Evolutionary conservation across 1,140 invertebrate species (phyloP).

Genomic region (Ptiloglossa arizonensis): DNA sequence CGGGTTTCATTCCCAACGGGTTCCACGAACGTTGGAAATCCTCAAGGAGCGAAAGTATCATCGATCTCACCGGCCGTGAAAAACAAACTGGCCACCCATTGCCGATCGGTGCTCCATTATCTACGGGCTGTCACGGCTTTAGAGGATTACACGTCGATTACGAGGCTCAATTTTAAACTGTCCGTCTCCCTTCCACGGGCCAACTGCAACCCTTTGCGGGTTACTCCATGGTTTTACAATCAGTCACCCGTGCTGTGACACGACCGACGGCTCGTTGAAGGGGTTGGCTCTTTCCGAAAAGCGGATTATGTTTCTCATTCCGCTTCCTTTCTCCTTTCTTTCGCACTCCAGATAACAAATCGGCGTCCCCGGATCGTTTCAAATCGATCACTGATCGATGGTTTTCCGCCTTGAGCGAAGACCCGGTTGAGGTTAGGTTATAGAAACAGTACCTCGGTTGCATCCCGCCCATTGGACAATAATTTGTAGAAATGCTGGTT

Average conservation of each 20-base stretch:
- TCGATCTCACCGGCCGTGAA: constrained; percentile 32
- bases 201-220: constrained; percentile 74
- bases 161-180: constrained; percentile 81
- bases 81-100: constrained; percentile 64
- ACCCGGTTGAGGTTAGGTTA: too few species aligned
- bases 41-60: not conserved
- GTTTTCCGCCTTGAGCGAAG: not conserved
- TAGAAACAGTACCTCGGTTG: too few species aligned
- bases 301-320: constrained; percentile 76
- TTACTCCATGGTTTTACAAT: constrained; percentile 82
- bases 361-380: constrained; percentile 7
- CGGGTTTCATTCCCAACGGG: too few species aligned
- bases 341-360: constrained; percentile 30
- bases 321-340: constrained; percentile 55
- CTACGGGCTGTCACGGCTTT: constrained; percentile 77
- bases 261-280: constrained; percentile 75
- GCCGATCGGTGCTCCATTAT: constrained; percentile 52
- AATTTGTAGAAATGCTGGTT: too few species aligned
- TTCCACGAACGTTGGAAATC: not conserved
- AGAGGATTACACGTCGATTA: constrained; percentile 82
- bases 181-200: constrained; percentile 51
- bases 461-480: too few species aligned
- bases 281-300: constrained; percentile 75
- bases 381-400: constrained; percentile 48
- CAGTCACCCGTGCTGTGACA: constrained; percentile 82